These are phyloP conservation scores for Cossypha caffra DNA, from an alignment of 2,797 vertebrate species.

Conservation along the genomic window DNA sequence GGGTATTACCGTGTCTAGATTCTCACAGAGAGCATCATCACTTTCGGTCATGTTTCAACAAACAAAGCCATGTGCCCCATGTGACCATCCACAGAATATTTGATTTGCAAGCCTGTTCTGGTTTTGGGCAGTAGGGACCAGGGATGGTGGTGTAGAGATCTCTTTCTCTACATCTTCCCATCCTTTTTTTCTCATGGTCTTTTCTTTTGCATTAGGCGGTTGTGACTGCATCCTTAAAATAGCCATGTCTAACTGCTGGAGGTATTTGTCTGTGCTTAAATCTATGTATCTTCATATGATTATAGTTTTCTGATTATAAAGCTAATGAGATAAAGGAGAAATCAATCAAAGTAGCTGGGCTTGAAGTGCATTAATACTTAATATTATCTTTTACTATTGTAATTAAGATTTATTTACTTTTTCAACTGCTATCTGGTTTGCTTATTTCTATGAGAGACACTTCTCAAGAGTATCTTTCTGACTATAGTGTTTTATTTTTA, in stretches of 20 bases:
- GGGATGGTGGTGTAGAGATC: neutral
- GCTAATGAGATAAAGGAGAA: conserved; percentile 66
- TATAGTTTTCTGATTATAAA: conserved; percentile 60
- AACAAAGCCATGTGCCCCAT: neutral
- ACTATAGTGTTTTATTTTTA: conserved; percentile 42
- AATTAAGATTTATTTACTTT: conserved; percentile 70
- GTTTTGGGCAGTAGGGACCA: fast-evolving
- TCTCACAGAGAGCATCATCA: neutral
- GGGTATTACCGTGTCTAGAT: neutral
- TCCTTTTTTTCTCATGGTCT: neutral
- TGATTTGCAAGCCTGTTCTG: neutral
- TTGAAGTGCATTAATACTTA: conserved; percentile 57
- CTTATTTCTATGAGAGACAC: conserved; percentile 32
- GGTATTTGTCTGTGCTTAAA: conserved; percentile 8
- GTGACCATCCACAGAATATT: neutral
- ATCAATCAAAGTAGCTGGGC: conserved; percentile 43
- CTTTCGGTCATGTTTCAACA: neutral
- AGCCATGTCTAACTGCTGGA: neutral
- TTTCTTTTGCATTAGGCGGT: neutral
- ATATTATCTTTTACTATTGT: conserved; percentile 49
- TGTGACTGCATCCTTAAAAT: neutral
- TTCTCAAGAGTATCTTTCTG: conserved; percentile 58
- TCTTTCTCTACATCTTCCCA: neutral
- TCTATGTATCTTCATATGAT: conserved; percentile 34
- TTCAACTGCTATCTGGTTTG: conserved; percentile 67